phyloP scores from a whole-genome alignment of 2,113 vertebrate species.

The Caretta caretta region DNA sequence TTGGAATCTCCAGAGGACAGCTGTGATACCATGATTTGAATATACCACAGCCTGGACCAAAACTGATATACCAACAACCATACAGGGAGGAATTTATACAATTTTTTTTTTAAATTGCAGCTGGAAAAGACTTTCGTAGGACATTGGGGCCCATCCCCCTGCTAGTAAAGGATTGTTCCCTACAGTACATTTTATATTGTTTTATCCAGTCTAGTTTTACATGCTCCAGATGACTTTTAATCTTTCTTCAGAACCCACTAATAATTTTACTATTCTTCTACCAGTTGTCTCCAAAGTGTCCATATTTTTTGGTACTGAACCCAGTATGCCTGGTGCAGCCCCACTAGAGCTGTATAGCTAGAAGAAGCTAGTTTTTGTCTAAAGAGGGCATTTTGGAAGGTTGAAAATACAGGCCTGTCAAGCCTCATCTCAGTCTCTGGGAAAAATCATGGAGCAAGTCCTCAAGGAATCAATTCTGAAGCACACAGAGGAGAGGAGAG shows the following conservation, averaged over 20 bases:
- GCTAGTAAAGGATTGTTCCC: neutral
- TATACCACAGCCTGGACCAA: neutral
- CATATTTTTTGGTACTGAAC: neutral
- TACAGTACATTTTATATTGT: neutral
- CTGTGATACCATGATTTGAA: neutral
- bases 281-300: constrained; percentile 60
- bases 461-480: no score
- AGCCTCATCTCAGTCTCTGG: no score
- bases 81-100: neutral
- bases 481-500: no score
- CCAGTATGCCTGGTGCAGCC: constrained; percentile 9
- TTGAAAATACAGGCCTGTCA: neutral
- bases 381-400: neutral
- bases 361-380: neutral
- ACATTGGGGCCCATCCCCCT: neutral
- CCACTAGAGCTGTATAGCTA: neutral
- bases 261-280: constrained; percentile 64
- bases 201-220: neutral
- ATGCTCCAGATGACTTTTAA: neutral
- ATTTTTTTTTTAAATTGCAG: neutral
- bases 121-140: neutral
- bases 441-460: no score
- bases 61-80: neutral
- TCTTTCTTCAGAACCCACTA: constrained; percentile 50
- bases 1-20: neutral